Conservation (phyloP, 2,888 invertebrate species). For the Parnassius orleans region DNA sequence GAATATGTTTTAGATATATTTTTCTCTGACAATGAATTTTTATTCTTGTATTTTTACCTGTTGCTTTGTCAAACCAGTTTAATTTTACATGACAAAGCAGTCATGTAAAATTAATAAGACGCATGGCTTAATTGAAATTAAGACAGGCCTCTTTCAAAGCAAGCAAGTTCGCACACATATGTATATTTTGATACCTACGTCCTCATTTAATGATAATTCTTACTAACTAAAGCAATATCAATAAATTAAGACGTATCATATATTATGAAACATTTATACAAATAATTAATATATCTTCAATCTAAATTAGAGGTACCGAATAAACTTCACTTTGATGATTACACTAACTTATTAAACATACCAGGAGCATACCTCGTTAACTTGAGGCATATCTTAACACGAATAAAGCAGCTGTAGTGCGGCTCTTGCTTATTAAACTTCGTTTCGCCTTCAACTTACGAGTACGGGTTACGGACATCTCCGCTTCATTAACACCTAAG, state of each 20-base stretch:
- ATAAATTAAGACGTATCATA: slow-evolving; percentile 12
- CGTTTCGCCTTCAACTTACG: slow-evolving; percentile 37
- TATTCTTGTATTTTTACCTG: too few relatives aligned
- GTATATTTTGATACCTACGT: too few relatives aligned
- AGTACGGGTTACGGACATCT: slow-evolving; percentile 34
- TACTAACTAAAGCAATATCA: slow-evolving; percentile 11
- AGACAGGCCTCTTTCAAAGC: too few relatives aligned
- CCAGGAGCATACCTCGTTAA: slow-evolving; percentile 39
- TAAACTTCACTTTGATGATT: slow-evolving; percentile 33
- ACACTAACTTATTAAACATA: slow-evolving; percentile 34
- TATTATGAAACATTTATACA: slow-evolving; percentile 8
- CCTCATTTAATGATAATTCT: too few relatives aligned
- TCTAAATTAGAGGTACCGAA: slow-evolving; percentile 28
- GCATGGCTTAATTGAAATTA: too few relatives aligned
- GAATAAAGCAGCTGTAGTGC: slow-evolving; percentile 47
- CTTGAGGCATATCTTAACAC: slow-evolving; percentile 41
- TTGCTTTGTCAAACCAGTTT: too few relatives aligned
- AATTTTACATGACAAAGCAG: too few relatives aligned
- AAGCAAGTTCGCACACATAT: too few relatives aligned
- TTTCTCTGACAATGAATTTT: too few relatives aligned
- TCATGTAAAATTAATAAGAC: too few relatives aligned
- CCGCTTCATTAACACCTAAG: slow-evolving; percentile 35
- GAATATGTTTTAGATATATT: too few relatives aligned
- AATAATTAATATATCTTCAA: slow-evolving; percentile 24
- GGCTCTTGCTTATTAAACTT: slow-evolving; percentile 66